Evolutionary conservation across 2,113 vertebrate genomes (phyloP).

Genomic region (Cacatua alba): DNA sequence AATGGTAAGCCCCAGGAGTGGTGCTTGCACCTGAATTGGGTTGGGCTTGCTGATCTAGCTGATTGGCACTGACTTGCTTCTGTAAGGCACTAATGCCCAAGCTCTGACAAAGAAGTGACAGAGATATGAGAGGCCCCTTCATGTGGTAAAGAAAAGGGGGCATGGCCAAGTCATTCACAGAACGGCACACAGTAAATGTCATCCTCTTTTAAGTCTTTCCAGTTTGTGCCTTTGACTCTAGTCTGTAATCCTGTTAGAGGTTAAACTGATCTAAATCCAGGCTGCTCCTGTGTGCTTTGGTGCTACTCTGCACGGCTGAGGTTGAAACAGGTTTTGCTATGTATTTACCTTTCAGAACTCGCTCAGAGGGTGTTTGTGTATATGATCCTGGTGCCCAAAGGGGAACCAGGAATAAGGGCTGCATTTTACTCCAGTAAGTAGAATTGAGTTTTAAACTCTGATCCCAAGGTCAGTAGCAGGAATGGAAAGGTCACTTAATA

Average conservation of each 20-base stretch:
- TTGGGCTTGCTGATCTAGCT: neutral
- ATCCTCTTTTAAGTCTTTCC: neutral
- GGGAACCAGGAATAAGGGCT: neutral
- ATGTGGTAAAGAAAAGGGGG: neutral
- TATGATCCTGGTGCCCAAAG: neutral
- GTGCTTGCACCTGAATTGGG: neutral
- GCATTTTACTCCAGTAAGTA: rapidly evolving
- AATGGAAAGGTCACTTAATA: neutral
- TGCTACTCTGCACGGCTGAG: neutral
- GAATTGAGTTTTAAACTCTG: neutral
- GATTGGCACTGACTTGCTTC: neutral
- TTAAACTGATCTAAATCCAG: neutral
- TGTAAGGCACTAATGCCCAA: neutral
- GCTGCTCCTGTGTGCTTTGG: neutral
- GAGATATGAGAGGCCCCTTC: neutral
- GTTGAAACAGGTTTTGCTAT: neutral
- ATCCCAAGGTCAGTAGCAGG: neutral
- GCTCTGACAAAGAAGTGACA: neutral
- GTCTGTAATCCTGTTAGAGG: neutral
- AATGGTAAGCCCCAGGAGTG: neutral
- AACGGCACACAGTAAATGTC: neutral
- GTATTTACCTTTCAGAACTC: neutral
- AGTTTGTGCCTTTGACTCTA: neutral
- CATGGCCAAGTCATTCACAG: neutral
- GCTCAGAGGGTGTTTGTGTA: neutral